phyloP scores from a whole-genome alignment of 2,797 vertebrate genomes.

The Dermochelys coriacea region DNA sequence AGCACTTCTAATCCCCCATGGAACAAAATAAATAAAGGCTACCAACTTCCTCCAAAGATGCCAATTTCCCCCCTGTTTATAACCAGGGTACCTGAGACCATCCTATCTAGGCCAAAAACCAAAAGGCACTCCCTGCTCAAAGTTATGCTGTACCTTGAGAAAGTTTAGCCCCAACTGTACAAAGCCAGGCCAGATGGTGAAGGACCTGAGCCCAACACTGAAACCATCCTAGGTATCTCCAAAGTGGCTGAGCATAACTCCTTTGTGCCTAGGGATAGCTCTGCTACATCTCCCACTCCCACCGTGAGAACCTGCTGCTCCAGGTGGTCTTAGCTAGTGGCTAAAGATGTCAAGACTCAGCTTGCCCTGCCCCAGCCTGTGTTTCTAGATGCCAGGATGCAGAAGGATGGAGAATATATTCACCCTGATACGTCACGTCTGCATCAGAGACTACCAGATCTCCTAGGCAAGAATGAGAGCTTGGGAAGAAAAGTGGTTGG shows the following conservation, averaged over 20 bases:
- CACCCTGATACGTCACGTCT: background rate
- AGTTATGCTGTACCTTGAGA: background rate
- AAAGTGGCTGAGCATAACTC: background rate
- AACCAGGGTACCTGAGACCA: constrained; percentile 29
- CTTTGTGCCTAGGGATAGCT: background rate
- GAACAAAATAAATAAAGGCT: background rate
- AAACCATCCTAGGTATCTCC: background rate
- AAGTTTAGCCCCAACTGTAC: background rate
- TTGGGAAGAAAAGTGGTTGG: rapidly evolving
- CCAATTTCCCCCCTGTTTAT: background rate
- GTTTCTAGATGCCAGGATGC: background rate
- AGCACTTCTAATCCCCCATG: background rate
- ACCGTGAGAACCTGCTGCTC: background rate
- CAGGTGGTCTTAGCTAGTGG: background rate
- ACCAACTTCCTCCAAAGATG: constrained; percentile 13
- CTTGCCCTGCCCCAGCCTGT: background rate
- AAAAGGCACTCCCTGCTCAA: background rate
- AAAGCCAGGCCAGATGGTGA: background rate
- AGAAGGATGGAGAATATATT: background rate
- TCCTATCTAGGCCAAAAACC: background rate
- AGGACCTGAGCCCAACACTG: background rate
- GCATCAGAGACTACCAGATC: background rate
- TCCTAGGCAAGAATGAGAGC: background rate
- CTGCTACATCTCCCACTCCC: background rate
- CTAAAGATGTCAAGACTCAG: background rate